Evolutionary conservation across 2,888 invertebrate species (phyloP), one percentile per base, ranked within the genome.

Genomic region (Pollenia labialis): DNA sequence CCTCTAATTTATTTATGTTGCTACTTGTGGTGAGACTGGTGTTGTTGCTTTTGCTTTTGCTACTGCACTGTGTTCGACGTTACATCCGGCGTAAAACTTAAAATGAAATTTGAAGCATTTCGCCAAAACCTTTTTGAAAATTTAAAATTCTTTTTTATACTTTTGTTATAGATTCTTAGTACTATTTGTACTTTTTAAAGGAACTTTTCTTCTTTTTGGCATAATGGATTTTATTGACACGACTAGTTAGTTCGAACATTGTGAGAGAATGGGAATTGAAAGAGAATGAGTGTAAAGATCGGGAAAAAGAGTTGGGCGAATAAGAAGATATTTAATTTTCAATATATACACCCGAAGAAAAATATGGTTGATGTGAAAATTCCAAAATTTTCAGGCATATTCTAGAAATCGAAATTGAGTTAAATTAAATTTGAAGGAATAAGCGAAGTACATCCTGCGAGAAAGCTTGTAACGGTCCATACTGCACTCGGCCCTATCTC

Each of bases 101-200:
- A 81, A 88, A 84, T 88, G 85, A 76, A 88, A 87, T 88, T 87
- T 84, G 54, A 71, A 56, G 84, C 71, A 87, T 85, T 83, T 79
- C 50, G 46, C 52, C 23, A 79, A 88, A 79, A 74, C 77, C 72
- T 81, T 64, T 52, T 66, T 85, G 68, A 52, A 71, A 81, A 76
- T 76, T 85, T 64, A 42, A 66, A 64, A 58, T 68, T 40, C 54
- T 62, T 76, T 64, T 48, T 16, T 42, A n/a, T 58, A n/a, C 58
- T 68, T 52, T 48, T 56, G 52, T 3, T 44, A 68, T 50, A 62
- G 62, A 48, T 48, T 71, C 16, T 54, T 83, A 76, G 56, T 58
- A 23, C 40, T 56, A 40, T 75, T 69, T 58, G 23, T 44, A 14
- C 68, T 60, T 54, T 44, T 0, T 32, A 46, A 64, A 32, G 8